Base-by-base conservation (phyloP, 2,797 vertebrate genomes). In the Meda fulgida region DNA sequence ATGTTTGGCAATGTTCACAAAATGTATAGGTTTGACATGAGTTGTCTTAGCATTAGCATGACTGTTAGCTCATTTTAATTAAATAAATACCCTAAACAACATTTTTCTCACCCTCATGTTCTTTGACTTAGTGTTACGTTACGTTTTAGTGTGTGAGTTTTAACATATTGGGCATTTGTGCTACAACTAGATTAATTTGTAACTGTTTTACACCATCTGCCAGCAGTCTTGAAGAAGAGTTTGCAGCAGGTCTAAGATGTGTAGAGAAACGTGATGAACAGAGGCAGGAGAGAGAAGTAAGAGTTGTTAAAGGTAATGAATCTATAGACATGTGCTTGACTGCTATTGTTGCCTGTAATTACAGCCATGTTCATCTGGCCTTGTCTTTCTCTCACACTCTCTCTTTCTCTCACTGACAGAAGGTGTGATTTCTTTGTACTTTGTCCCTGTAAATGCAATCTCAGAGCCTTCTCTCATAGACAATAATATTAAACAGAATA, bases 301-400 rank as follows among this genome's bases (percentile, higher is more conserved):
- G 78, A 93, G 93, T 93, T 96, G 94, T 94, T 96, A 94, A 95
- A 95, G 93, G 94, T 96, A 96, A 96, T 95, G 94, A 96, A 96
- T 96, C 94, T 94, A 93, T 93, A 95, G 80, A 88, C 46, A 77
- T 87, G 86, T 82, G 84, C 53, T 58, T 86, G 86, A 60, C 79
- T 63, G 89, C 93, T 91, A 94, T 96, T 96, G 94, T 95, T 92
- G 92, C 65, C 92, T 96, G 92, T 97, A 97, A 97, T 96, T 96
- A 95, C 94, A 92, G 91, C 85, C 91, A 92, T 91, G 92, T 95
- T 96, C 94, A 94, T 94, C 94, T 93, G 92, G 26, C 36, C 55
- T 38, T 65, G n/a, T 78, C 51, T 58, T 55, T 73, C 66, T 82
- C 55, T 53, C 65, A 80, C 63, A 75, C 69, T 76, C 43, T 73